Base-by-base conservation (phyloP, 2,888 invertebrate species). In the Phymatocera aterrima region DNA sequence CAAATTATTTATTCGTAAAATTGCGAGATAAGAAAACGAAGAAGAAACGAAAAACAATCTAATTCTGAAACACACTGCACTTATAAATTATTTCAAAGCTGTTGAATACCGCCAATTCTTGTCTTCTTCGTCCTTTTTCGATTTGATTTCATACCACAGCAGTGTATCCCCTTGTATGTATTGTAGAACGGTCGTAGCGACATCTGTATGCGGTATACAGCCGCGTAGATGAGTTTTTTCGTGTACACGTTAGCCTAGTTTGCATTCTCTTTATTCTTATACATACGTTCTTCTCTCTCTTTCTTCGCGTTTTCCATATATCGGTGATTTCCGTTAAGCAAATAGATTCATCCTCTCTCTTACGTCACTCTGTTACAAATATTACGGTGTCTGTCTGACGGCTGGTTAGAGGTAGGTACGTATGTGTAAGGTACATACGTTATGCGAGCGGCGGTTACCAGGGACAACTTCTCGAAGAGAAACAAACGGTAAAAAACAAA, bases 291-390 rank as follows among this genome's bases (percentile, higher is more conserved):
- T 3, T 51, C 21, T n/a, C 6, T 18, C 3, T 15, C 60, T 43
- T 18, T 46, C 31, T 21, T 37, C 75, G 34, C 31, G 40, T 68
- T 61, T 70, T 48, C 57, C 65, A 46, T 68, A n/a, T n/a, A 68
- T 48, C 51, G 34, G 34, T 34, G 72, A 72, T 72, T n/a, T n/a
- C 72, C 34, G 72, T 51, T 72, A 51, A 18, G 48, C 34, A 18
- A 72, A 72, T 34, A 51, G 51, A 72, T 72, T 72, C 51, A 72
- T 72, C 51, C 72, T 72, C 72, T 72, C 72, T 72, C 72, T 72
- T 72, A 51, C 51, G 72, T 72, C 72, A 72, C 34, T 72, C 51
- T 31, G 72, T 72, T 72, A 72, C 72, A 51, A 72, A 48, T 72
- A 34, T 72, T 51, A 72, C 72, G 72, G 51, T 21, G 21, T 60